Evolutionary conservation across 2,797 vertebrate genomes (phyloP).

Genomic region (Orestias chungarensis): DNA sequence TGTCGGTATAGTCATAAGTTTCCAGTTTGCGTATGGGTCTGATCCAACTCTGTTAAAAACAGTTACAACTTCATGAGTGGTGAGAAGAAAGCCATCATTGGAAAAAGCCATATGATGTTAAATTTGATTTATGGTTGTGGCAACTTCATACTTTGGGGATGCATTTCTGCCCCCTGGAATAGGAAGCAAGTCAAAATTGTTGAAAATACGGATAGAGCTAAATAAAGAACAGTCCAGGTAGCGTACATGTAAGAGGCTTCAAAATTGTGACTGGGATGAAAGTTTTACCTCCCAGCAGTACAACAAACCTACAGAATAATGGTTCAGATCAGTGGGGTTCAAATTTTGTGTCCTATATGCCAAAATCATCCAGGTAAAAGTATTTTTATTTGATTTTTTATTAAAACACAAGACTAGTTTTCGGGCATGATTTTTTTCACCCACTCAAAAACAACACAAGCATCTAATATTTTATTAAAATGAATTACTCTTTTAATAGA

Average conservation of each 20-base stretch:
- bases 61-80: background rate
- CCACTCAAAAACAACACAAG: background rate
- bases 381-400: background rate
- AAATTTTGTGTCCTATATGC: background rate
- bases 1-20: background rate
- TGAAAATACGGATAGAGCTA: background rate
- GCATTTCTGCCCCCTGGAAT: background rate
- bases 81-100: too few species aligned
- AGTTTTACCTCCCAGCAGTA: background rate
- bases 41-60: background rate
- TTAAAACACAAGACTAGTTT: background rate
- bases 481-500: background rate
- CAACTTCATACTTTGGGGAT: background rate
- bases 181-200: background rate
- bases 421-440: background rate
- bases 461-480: background rate
- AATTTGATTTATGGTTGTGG: too few species aligned
- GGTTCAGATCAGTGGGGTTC: background rate
- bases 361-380: background rate
- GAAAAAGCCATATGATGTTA: too few species aligned
- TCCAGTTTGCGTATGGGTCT: background rate
- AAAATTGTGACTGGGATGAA: background rate
- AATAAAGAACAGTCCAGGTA: background rate
- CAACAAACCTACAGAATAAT: background rate
- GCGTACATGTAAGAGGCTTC: background rate